Conservation (phyloP, 2,888 invertebrate genomes). For the Sarcophaga rosellei region DNA sequence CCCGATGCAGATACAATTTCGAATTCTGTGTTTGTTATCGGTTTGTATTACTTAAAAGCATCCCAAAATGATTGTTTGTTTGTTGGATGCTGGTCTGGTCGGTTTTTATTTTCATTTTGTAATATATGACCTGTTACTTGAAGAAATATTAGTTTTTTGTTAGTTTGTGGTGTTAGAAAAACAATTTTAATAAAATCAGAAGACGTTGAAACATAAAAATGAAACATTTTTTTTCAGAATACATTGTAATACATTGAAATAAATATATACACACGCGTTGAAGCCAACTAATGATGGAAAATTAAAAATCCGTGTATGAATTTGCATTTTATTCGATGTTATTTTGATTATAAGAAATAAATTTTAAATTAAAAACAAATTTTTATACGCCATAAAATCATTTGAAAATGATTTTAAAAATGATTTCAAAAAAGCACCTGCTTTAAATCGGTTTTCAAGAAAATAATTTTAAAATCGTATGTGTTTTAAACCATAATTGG, state of each 20-base stretch:
- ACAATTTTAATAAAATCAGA: constrained; percentile 6
- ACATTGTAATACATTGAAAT: too few species aligned
- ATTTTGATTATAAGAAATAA: constrained; percentile 31
- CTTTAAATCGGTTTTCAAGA: not conserved
- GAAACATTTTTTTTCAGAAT: too few species aligned
- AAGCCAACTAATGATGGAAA: not conserved
- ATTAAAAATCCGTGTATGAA: constrained; percentile 28
- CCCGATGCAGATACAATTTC: constrained; percentile 41
- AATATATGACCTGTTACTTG: constrained; percentile 54
- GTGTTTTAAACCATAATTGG: too few species aligned
- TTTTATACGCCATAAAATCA: constrained; percentile 12
- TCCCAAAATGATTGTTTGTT: constrained; percentile 25
- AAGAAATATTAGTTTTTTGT: constrained; percentile 55
- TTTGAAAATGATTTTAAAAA: not conserved
- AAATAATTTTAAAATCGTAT: not conserved
- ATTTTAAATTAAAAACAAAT: constrained; percentile 39
- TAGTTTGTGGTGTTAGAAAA: not conserved
- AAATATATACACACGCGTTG: too few species aligned
- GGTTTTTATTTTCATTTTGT: constrained; percentile 16
- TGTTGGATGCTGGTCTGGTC: constrained; percentile 48
- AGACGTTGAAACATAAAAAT: constrained; percentile 19
- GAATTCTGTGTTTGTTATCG: not conserved
- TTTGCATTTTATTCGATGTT: constrained; percentile 44
- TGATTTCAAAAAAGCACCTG: not conserved
- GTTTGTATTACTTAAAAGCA: not conserved